Evolutionary conservation across 1,140 invertebrate genomes (phyloP), one percentile per base, ranked within the genome.

Genomic region (Drosophila burlai): DNA sequence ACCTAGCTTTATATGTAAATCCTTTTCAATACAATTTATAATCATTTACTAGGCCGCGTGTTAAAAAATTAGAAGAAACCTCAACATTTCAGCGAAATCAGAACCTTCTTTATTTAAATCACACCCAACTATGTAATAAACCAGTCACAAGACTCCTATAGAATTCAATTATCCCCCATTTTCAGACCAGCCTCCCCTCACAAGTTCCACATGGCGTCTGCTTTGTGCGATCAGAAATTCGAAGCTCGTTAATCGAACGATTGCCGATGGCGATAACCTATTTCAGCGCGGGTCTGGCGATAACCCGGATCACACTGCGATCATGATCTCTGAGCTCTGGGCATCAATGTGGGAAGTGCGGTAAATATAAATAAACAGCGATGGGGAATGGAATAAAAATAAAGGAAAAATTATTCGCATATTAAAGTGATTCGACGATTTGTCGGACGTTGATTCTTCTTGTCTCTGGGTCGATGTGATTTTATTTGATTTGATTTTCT

Each of bases 341-440:
- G 50, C 81, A 81, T 72, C 67, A n/a, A 85, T 81, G 82, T 80
- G 82, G 77, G 82, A 84, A 84, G 82, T 81, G 54, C 21, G 21
- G 54, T 34, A 18, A 64, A 59, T 83, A 68, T 68, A 73, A 72
- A 72, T 60, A 72, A 60, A 43, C 43, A 31, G 26, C 31, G 21
- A 18, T 63, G 21, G 40, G 21, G 40, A 38, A 46, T 34, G n/a
- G 21, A 16, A 66, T 31, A 67, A 38, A 11, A 34, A 54, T 9
- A 36, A 45, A 24, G 31, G 31, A 36, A 65, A 66, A 26, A 60
- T 60, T 26, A 83, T 83, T 83, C 71, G 57, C 74, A 77, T 74
- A 52, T 36, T 42, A 34, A 74, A 85, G 76, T 52, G 60, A 81
- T 68, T 65, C 74, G 42, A 57, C 42, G 72, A 85, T 74, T 77